Base-by-base conservation (phyloP, 2,888 invertebrate genomes). In the Phoenoteleia sp. region DNA sequence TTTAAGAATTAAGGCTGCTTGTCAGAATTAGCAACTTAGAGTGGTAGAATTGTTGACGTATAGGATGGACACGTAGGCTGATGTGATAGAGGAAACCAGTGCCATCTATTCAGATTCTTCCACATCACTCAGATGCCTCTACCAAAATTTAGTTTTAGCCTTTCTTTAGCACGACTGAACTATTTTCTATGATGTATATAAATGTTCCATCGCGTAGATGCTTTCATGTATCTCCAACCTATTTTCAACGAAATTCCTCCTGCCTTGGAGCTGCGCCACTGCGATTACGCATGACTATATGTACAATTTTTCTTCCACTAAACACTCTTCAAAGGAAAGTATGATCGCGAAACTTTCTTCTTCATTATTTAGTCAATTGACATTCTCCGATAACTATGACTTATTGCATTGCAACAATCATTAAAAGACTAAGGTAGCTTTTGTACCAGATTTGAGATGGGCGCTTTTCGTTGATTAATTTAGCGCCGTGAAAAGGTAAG, bases 401-500 rank as follows among this genome's bases (percentile, higher is more conserved):
- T 87, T 67, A 88, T 79, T 89, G 89, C 89, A 91, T 89, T 67
- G 89, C 85, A 49, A 90, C 91, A 92, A 91, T 92, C 91, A 91
- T 87, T 91, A 92, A 66, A 74, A 88, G 90, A 90, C 76, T 92
- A 92, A 92, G 91, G 88, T 89, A 90, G 89, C 88, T 92, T 92
- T 92, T 91, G 84, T 92, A 91, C 76, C 64, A 80, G 72, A 56
- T 15, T 60, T 60, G 69, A 49, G 49, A 49, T 15, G 36, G 67
- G 15, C 25, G 77, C 29, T 58, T 39, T 60, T 74, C 36, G 25
- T 74, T 39, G 23, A 54, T 64, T 9, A 74, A 47, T 62, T 36
- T n/a, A 13, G 19, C 25, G 15, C 39, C 52, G 54, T 19, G 45
- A 36, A 69, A 64, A 72, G 75, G 72, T 71, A 62, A 81, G 80